phyloP scores from a whole-genome alignment of 1,140 invertebrate genomes.

The Macrotrachela quadricornifera region DNA sequence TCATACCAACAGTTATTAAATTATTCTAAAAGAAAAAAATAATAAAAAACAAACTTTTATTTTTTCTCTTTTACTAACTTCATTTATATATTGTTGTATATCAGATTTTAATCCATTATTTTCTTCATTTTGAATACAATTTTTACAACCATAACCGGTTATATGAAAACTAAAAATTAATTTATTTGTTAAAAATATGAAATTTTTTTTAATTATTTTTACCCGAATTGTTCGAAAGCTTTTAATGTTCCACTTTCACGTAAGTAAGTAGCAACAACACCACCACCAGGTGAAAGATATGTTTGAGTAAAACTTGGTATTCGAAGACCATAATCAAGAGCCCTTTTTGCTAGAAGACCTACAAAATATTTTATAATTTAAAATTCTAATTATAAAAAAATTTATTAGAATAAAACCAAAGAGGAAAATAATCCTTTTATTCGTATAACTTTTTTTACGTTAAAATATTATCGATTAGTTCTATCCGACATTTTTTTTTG shows the following conservation, averaged over 20 bases:
- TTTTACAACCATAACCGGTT: conserved; percentile 93
- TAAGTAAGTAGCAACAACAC: conserved; percentile 89
- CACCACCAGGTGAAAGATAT: conserved; percentile 78
- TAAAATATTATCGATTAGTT: too few species aligned
- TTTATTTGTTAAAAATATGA: background rate
- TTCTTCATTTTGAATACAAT: conserved; percentile 90
- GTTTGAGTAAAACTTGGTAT: conserved; percentile 88
- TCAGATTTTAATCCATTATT: background rate
- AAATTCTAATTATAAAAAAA: too few species aligned
- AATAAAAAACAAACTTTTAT: background rate
- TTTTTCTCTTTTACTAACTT: background rate
- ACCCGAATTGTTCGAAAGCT: conserved; percentile 58
- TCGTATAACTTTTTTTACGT: too few species aligned
- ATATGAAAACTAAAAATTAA: conserved; percentile 48
- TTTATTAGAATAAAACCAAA: too few species aligned
- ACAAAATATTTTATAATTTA: conserved; percentile 52
- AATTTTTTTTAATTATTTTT: conserved; percentile 3
- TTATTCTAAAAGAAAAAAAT: conserved; percentile 41
- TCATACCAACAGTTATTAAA: conserved; percentile 71
- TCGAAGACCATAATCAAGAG: conserved; percentile 62
- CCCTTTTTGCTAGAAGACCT: conserved; percentile 80
- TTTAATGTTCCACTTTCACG: conserved; percentile 64
- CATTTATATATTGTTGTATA: background rate
- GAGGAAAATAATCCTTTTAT: too few species aligned
- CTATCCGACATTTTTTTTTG: too few species aligned